These are phyloP conservation scores for Tetrax tetrax DNA, from an alignment of 2,113 vertebrate genomes.

Conservation along the genomic window DNA sequence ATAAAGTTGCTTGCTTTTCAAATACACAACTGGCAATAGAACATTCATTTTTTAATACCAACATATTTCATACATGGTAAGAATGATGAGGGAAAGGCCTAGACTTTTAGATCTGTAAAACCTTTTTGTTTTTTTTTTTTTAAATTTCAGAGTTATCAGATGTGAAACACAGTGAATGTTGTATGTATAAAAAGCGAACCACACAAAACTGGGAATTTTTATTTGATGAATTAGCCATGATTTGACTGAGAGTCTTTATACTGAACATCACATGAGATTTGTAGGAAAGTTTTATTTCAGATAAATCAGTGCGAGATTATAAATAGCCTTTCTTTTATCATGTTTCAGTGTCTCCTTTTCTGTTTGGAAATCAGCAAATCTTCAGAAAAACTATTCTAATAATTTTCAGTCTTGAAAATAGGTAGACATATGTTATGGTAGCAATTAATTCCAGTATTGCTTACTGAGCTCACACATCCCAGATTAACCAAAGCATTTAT, in stretches of 20 bases:
- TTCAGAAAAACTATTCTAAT: neutral
- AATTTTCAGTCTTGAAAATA: neutral
- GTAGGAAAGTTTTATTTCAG: neutral
- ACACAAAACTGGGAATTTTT: neutral
- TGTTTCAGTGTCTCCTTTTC: neutral
- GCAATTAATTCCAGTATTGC: neutral
- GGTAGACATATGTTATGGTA: neutral
- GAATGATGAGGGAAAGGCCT: neutral
- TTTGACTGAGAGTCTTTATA: neutral
- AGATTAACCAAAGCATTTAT: neutral
- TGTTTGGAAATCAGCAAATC: neutral
- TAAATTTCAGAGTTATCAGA: neutral
- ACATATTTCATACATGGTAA: neutral
- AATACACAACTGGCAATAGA: neutral
- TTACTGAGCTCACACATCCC: neutral
- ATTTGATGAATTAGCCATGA: neutral
- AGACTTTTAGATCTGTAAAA: neutral
- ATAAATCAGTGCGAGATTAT: neutral
- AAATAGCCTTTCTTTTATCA: neutral
- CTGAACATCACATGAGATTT: neutral
- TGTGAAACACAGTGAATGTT: neutral
- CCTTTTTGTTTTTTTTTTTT: neutral
- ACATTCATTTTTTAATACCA: neutral
- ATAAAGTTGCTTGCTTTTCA: slow-evolving; percentile 14
- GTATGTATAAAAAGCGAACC: neutral